phyloP scores from a whole-genome alignment of 2,797 vertebrate species.

The Galaxias olidus region DNA sequence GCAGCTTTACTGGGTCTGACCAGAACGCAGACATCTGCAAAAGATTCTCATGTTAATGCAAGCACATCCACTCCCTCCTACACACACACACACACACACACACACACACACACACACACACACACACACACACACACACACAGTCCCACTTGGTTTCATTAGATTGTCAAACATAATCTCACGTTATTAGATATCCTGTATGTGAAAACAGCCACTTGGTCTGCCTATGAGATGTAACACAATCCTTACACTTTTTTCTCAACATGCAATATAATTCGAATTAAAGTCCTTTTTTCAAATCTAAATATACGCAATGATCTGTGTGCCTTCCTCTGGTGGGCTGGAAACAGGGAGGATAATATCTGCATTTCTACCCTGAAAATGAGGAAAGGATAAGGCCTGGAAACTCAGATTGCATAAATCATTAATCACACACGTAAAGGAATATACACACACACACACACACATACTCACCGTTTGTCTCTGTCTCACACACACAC shows the following conservation, averaged over 20 bases:
- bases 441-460: background rate
- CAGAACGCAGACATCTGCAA: slow-evolving; percentile 42
- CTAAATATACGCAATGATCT: slow-evolving; percentile 37
- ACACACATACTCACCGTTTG: background rate
- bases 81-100: slow-evolving; percentile 42
- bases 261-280: slow-evolving; percentile 33
- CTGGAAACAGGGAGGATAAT: slow-evolving; percentile 25
- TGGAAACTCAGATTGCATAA: slow-evolving; percentile 27
- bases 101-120: slow-evolving; percentile 27
- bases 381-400: slow-evolving; percentile 28
- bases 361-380: slow-evolving; percentile 36
- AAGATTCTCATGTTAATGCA: background rate
- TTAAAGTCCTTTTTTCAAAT: slow-evolving; percentile 18
- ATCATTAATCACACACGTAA: slow-evolving; percentile 35
- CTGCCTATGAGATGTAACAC: slow-evolving; percentile 39
- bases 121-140: background rate
- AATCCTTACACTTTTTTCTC: slow-evolving; percentile 30
- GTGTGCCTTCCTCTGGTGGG: slow-evolving; percentile 30
- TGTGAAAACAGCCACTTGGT: background rate
- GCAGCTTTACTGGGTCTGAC: slow-evolving; percentile 2
- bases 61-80: slow-evolving; percentile 39
- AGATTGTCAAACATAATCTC: too few species aligned
- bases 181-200: background rate
- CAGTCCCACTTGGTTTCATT: too few species aligned
- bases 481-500: background rate